Base-by-base conservation (phyloP, 2,888 invertebrate genomes). In the Rhopalosiphum nymphaeae region DNA sequence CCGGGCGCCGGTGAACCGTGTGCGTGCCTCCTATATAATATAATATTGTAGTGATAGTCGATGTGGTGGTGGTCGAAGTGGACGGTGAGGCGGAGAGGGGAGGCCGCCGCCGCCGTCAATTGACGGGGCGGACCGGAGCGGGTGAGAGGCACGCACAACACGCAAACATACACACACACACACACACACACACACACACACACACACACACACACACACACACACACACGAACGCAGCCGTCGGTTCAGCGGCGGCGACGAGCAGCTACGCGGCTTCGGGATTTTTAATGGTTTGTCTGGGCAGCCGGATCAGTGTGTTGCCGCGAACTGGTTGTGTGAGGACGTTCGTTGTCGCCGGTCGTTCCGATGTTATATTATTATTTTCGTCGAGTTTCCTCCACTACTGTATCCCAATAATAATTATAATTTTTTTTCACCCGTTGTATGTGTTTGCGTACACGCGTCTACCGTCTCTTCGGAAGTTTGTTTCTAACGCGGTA, bases 231-330 rank as follows among this genome's bases (percentile, higher is more conserved):
- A 56, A 49, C 84, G 53, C 78, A 57, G 42, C 29, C 86, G 67
- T 57, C n/a, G 44, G 49, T 88, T 53, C 53, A 53, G 36, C 91
- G 89, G 93, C 93, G 88, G 61, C 57, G 85, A 86, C 86, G 44
- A 84, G 88, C 88, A 84, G 89, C 89, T 92, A 93, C 85, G 89
- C 93, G 86, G 85, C 94, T 91, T 86, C 91, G 42, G 90, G 94
- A 94, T 94, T 93, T 94, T 85, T 91, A 94, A 94, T 91, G 86
- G 94, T 87, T 49, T 86, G 94, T 94, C 93, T 93, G 93, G 91
- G 57, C 94, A 84, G 94, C 86, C 90, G 91, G 94, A 85, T 85
- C 94, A 94, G 94, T 94, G 90, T 91, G 94, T 91, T 94, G 61
- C 91, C 94, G 94, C 61, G 89, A 94, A 94, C 94, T 87, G 94